Conservation (phyloP, 2,888 invertebrate genomes). For the Pandemis corylana region DNA sequence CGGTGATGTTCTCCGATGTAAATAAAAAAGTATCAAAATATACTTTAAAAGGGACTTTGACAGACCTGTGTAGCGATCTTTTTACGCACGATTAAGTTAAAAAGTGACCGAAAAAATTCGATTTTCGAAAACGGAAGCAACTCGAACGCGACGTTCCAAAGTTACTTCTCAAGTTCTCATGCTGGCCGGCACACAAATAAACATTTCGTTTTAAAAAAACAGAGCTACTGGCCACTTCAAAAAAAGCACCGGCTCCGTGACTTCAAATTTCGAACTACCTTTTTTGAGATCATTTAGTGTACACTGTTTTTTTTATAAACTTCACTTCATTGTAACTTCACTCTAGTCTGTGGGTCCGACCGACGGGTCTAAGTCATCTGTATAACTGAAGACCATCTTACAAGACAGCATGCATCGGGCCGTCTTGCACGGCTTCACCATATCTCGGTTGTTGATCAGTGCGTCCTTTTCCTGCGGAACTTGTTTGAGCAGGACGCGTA, state of each 20-base stretch:
- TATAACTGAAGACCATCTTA: conserved; percentile 66
- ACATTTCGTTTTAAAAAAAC: background rate
- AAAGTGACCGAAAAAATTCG: background rate
- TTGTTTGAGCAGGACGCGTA: background rate
- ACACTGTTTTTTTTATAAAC: conserved; percentile 9
- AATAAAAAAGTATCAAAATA: conserved; percentile 1
- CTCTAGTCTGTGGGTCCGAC: conserved; percentile 35
- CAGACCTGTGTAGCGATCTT: background rate
- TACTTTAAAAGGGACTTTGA: background rate
- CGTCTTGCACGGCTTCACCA: conserved; percentile 2
- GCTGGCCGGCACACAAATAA: conserved; percentile 7
- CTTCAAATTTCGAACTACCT: conserved; percentile 24
- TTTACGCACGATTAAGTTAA: background rate
- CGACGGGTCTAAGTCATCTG: conserved; percentile 60
- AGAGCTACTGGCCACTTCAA: background rate
- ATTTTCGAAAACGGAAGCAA: conserved; percentile 9
- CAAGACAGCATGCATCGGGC: conserved; percentile 57
- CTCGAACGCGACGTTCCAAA: conserved; percentile 4
- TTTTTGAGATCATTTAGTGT: conserved; percentile 18
- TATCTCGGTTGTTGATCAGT: background rate
- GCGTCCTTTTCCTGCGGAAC: background rate
- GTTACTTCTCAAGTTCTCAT: conserved; percentile 9
- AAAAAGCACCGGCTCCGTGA: conserved; percentile 29
- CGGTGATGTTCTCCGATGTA: background rate
- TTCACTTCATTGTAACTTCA: conserved; percentile 22